Evolutionary conservation across 2,888 invertebrate species (phyloP).

Genomic region (Oligia fasciuncula): DNA sequence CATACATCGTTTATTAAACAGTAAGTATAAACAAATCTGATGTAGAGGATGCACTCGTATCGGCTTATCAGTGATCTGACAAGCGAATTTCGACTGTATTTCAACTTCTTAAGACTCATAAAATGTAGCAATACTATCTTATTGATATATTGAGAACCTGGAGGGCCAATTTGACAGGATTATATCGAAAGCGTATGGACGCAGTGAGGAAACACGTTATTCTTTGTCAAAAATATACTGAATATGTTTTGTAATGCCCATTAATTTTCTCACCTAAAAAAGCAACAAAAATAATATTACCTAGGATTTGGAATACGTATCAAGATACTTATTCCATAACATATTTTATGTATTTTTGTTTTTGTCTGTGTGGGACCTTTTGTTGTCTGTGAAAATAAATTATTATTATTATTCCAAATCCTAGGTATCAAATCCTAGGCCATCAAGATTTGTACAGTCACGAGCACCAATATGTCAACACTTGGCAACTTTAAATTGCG

Average conservation of each 20-base stretch:
- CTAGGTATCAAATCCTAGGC: no score
- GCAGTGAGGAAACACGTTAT: conserved; percentile 18
- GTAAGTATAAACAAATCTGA: conserved; percentile 17
- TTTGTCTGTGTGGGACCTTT: no score
- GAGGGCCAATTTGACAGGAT: conserved; percentile 74
- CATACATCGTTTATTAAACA: background rate
- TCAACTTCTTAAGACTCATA: background rate
- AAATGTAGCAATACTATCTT: background rate
- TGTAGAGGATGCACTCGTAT: conserved; percentile 29
- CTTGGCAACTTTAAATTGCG: no score
- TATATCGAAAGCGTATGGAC: conserved; percentile 44
- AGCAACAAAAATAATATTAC: background rate
- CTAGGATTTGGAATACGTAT: no score
- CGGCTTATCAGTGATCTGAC: conserved; percentile 5
- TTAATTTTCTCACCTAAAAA: background rate
- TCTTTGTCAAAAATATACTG: conserved; percentile 5
- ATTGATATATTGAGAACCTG: conserved; percentile 28
- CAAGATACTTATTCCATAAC: no score
- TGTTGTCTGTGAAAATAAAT: no score
- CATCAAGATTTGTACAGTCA: no score
- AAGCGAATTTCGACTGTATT: conserved; percentile 34
- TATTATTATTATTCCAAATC: no score
- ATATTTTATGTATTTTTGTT: no score
- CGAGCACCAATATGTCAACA: no score
- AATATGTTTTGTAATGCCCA: background rate